Percentiles rank a stretch among this genome's conserved stretches.
These are phyloP conservation scores for Lophotis ruficrista DNA, from an alignment of 2,113 vertebrate genomes.

Conservation along the genomic window DNA sequence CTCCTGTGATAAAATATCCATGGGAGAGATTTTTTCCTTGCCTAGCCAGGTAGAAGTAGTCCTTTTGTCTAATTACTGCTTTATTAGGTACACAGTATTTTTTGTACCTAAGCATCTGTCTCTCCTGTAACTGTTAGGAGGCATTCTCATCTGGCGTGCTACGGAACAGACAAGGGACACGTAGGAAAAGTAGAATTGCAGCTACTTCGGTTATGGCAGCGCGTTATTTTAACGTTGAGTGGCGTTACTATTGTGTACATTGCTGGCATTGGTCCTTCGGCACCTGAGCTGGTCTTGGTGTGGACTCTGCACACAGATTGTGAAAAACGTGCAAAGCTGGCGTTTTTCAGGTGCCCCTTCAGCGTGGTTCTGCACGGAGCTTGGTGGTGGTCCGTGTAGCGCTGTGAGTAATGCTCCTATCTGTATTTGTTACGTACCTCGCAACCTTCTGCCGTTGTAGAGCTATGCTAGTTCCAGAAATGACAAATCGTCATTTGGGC, in stretches of 20 bases:
- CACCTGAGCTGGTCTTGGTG: neutral
- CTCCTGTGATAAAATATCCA: neutral
- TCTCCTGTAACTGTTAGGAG: neutral
- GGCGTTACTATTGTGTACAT: neutral
- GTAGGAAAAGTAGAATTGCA: neutral
- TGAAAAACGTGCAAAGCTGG: neutral
- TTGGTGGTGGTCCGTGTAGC: neutral
- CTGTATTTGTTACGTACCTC: fast-evolving
- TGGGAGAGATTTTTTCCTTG: neutral
- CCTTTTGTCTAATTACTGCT: neutral
- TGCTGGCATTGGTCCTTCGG: neutral
- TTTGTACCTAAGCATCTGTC: neutral
- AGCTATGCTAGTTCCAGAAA: neutral
- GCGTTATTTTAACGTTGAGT: neutral
- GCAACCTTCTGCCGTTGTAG: neutral
- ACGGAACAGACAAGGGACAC: neutral
- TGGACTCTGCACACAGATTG: neutral
- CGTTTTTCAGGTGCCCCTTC: neutral
- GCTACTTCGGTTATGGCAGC: neutral
- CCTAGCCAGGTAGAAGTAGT: slow-evolving; percentile 19
- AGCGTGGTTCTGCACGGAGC: neutral
- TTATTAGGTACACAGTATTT: neutral
- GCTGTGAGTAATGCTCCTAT: neutral
- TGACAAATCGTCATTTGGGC: fast-evolving
- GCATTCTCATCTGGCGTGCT: fast-evolving